Evolutionary conservation across 64 coral and sea anemone genomes (phyloP).

Genomic region (Montipora cactus): DNA sequence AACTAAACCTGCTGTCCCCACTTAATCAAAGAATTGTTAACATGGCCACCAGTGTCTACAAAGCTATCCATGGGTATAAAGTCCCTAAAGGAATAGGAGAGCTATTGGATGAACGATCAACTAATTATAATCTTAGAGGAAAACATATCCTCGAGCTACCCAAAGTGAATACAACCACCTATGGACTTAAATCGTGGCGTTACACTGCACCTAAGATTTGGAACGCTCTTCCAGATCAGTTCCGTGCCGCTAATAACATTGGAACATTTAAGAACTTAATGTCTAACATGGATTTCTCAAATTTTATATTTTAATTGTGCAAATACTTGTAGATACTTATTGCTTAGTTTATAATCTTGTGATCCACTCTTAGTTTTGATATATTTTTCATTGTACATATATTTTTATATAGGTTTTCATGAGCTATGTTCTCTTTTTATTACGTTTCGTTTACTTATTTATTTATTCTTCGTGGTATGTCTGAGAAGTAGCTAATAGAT

Average conservation of each 20-base stretch:
- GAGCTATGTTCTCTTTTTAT: neutral
- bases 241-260: constrained; percentile 13
- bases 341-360: neutral
- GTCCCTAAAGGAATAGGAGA: neutral
- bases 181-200: constrained; percentile 53
- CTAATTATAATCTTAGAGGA: no score
- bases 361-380: neutral
- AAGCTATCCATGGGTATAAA: constrained; percentile 21
- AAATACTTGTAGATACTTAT: neutral
- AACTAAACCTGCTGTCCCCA: neutral
- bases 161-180: constrained; percentile 38
- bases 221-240: constrained; percentile 40
- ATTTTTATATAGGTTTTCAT: neutral
- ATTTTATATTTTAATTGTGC: constrained; percentile 7
- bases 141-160: neutral
- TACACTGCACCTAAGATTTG: constrained; percentile 24
- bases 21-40: constrained; percentile 33
- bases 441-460: neutral
- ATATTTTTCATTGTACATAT: neutral
- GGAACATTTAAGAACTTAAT: constrained; percentile 32
- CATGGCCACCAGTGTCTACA: constrained; percentile 11
- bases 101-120: neutral
- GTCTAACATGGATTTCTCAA: neutral
- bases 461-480: neutral
- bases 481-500: neutral